These are phyloP conservation scores for Calliphora vomitoria DNA, from an alignment of 2,888 invertebrate species.

Conservation along the genomic window DNA sequence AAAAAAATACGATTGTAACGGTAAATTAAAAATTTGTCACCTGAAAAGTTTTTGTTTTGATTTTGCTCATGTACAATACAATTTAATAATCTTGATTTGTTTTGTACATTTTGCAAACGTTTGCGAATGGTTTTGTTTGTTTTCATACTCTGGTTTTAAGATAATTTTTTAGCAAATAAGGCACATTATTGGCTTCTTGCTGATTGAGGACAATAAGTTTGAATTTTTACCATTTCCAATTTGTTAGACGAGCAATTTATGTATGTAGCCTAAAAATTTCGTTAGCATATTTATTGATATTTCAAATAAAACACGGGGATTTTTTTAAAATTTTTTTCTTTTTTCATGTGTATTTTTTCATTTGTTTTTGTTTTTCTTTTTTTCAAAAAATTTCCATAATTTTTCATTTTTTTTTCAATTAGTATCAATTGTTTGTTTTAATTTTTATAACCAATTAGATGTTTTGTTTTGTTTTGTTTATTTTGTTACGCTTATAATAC, in stretches of 20 bases:
- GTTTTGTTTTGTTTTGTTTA: constrained; percentile 45
- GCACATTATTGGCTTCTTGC: no score
- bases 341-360: constrained; percentile 73
- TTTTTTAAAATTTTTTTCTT: constrained; percentile 66
- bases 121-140: no score
- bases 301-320: constrained; percentile 68
- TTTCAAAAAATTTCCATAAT: constrained; percentile 68
- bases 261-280: background rate
- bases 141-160: no score
- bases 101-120: no score
- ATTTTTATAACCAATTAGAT: constrained; percentile 69
- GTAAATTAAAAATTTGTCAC: no score
- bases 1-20: no score
- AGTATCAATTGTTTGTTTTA: constrained; percentile 68
- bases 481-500: constrained; percentile 68
- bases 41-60: no score
- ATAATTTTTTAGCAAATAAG: no score
- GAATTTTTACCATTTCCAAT: background rate
- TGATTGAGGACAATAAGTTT: no score
- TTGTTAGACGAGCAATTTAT: background rate
- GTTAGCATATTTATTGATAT: background rate
- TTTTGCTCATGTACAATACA: no score
- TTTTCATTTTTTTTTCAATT: constrained; percentile 61
- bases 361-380: constrained; percentile 65
- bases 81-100: no score